Percentiles rank a stretch among this genome's conserved stretches.
Evolutionary conservation across 2,888 invertebrate species (phyloP).

Genomic region (Antheraea assamensis): DNA sequence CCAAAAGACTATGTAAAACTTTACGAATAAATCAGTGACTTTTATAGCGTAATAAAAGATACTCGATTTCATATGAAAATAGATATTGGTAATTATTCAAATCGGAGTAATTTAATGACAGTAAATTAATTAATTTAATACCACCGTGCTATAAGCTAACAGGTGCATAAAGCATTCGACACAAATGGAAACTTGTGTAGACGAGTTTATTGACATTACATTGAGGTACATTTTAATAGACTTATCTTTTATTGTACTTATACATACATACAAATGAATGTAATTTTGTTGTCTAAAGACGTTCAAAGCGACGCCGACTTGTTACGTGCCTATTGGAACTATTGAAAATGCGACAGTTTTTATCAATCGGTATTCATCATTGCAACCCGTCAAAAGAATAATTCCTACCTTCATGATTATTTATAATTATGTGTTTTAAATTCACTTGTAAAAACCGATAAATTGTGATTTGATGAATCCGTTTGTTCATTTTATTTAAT

Average conservation of each 20-base stretch:
- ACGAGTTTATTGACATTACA: constrained; percentile 11
- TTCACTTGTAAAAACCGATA: not conserved
- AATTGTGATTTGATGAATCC: not conserved
- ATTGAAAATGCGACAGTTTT: constrained; percentile 19
- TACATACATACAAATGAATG: constrained; percentile 14
- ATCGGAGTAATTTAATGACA: constrained; percentile 3
- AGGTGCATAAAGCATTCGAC: constrained; percentile 13
- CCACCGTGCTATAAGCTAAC: constrained; percentile 3
- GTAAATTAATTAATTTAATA: not conserved
- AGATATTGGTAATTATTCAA: constrained; percentile 8
- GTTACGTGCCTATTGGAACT: constrained; percentile 8
- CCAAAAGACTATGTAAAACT: not conserved
- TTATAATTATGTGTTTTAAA: not conserved
- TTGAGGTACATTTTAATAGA: constrained; percentile 1
- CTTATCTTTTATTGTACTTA: constrained; percentile 16
- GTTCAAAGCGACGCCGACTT: constrained; percentile 17
- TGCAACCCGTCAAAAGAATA: constrained; percentile 1
- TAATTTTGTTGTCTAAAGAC: constrained; percentile 19
- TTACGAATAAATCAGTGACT: not conserved
- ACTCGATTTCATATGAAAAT: not conserved
- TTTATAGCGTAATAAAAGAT: not conserved
- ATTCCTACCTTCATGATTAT: constrained; percentile 4
- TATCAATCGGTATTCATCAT: constrained; percentile 13
- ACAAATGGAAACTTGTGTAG: constrained; percentile 13
- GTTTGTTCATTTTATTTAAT: not conserved